These are phyloP conservation scores for Sphecodes monilicornis DNA, from an alignment of 2,888 invertebrate species.

Conservation along the genomic window DNA sequence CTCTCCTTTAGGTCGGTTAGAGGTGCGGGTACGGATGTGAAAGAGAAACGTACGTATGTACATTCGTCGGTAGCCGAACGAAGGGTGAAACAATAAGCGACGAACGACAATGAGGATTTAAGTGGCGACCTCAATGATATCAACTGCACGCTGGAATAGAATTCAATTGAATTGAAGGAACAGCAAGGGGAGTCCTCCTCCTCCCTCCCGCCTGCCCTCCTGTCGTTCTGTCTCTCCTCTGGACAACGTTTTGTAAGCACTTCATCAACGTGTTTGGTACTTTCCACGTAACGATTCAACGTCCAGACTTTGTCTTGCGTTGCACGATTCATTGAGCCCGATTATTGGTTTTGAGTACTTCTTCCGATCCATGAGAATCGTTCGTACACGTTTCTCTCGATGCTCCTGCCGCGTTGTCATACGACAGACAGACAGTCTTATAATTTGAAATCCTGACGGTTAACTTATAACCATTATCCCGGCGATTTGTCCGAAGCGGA, in stretches of 20 bases:
- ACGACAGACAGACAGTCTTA: background rate
- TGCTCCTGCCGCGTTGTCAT: background rate
- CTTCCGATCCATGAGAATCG: background rate
- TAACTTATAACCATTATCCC: slow-evolving; percentile 12
- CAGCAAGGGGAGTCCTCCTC: slow-evolving; percentile 76
- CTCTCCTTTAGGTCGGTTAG: slow-evolving; percentile 68
- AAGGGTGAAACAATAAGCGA: slow-evolving; percentile 84
- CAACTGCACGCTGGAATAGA: slow-evolving; percentile 84
- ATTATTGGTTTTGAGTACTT: background rate
- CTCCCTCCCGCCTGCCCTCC: slow-evolving; percentile 60
- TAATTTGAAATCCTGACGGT: background rate
- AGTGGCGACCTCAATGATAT: slow-evolving; percentile 84
- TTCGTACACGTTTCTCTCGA: background rate
- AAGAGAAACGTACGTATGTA: slow-evolving; percentile 79
- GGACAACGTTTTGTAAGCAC: slow-evolving; percentile 76
- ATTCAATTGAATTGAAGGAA: slow-evolving; percentile 84
- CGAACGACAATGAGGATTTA: slow-evolving; percentile 84
- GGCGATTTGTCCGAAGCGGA: too few relatives aligned
- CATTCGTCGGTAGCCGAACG: slow-evolving; percentile 78
- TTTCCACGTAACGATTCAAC: slow-evolving; percentile 58
- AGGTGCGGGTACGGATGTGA: slow-evolving; percentile 77
- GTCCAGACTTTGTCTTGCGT: slow-evolving; percentile 28
- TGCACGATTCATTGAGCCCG: background rate
- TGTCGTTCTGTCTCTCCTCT: slow-evolving; percentile 66
- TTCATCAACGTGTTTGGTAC: slow-evolving; percentile 71